Percentiles rank a stretch among this genome's conserved stretches.
Evolutionary conservation across 1,140 invertebrate genomes (phyloP).

Genomic region (Calliphora vicina): DNA sequence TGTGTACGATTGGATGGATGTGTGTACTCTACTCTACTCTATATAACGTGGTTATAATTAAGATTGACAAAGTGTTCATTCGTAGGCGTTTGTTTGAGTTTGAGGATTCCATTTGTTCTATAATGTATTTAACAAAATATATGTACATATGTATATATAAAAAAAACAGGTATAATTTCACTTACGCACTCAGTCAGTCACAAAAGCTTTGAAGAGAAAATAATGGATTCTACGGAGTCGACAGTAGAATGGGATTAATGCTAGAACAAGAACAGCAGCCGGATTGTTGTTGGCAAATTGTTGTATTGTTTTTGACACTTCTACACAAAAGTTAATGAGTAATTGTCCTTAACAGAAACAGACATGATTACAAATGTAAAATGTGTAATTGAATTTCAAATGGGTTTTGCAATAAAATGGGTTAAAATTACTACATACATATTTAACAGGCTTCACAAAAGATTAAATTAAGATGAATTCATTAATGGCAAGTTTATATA

Average conservation of each 20-base stretch:
- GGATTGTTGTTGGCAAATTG: constrained; percentile 12
- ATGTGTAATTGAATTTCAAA: not conserved
- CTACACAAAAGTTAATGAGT: constrained; percentile 22
- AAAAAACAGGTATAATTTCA: not conserved
- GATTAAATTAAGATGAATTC: no score
- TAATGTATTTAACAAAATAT: not conserved
- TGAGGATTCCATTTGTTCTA: not conserved
- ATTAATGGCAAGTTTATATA: no score
- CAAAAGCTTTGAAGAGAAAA: not conserved
- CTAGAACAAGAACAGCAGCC: not conserved
- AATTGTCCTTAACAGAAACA: constrained; percentile 25
- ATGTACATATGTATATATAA: no score
- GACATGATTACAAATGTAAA: constrained; percentile 22
- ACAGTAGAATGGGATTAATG: no score
- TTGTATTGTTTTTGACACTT: constrained; percentile 27
- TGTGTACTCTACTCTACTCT: not conserved
- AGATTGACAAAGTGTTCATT: constrained; percentile 32
- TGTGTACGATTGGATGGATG: not conserved
- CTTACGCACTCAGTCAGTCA: not conserved
- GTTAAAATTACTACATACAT: not conserved
- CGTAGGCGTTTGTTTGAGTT: constrained; percentile 2
- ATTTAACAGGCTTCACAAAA: not conserved
- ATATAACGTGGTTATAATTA: constrained; percentile 11
- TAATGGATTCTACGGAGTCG: not conserved
- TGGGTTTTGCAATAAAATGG: not conserved